Evolutionary conservation across 2,797 vertebrate genomes (phyloP).

Genomic region (Chelonia mydas): DNA sequence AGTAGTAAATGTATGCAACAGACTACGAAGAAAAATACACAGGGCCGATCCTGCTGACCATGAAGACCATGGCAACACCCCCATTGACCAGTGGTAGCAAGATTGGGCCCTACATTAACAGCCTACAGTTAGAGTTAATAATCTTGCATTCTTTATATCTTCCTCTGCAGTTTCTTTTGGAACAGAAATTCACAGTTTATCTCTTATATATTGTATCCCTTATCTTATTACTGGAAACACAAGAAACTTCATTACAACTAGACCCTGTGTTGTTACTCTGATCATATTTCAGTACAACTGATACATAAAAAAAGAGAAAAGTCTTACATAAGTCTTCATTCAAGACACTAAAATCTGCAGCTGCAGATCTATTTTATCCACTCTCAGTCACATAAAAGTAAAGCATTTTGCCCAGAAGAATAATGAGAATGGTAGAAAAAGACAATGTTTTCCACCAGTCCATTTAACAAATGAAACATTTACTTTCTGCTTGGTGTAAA

Average conservation of each 20-base stretch:
- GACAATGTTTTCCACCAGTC: slow-evolving; percentile 1
- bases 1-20: not conserved
- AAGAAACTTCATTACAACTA: not conserved
- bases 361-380: slow-evolving; percentile 25
- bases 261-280: not conserved
- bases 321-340: slow-evolving; percentile 41
- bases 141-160: not conserved
- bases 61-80: not conserved
- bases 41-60: accelerated
- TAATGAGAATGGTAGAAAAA: not conserved
- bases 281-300: slow-evolving; percentile 6
- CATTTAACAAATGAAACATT: slow-evolving; percentile 74
- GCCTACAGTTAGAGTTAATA: not conserved
- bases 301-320: slow-evolving; percentile 51
- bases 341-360: slow-evolving; percentile 38
- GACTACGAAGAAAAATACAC: not conserved
- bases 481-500: slow-evolving; percentile 74
- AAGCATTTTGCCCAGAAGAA: slow-evolving; percentile 19
- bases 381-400: slow-evolving; percentile 17
- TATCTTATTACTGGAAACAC: slow-evolving; percentile 31
- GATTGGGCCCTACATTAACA: not conserved
- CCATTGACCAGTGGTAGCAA: not conserved
- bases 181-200: not conserved
- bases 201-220: not conserved
- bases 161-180: not conserved